Base-by-base conservation (phyloP, 64 coral and sea anemone species). In the Actinia tenebrosa region DNA sequence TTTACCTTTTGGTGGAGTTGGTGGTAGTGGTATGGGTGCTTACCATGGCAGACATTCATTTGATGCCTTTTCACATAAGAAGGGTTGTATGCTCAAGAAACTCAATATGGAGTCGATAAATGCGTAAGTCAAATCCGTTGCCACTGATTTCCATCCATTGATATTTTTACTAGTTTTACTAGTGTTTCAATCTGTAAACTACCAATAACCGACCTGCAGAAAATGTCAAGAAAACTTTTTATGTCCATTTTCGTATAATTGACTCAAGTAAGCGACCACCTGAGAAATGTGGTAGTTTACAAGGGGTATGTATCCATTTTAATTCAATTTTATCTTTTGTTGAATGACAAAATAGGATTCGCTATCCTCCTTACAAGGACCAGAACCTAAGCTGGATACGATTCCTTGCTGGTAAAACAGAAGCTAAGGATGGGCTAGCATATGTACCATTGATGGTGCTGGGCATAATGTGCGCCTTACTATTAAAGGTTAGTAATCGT, bases 31-130 rank as follows among this genome's bases (percentile, higher is more conserved):
- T 44, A 95, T 92, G 86, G 97, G 97, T 5, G 82, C 88, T 1
- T 99, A 99, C 71, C 97, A 99, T 64, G 97, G 97, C 19, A 99
- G 89, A 50, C 60, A 90, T 81, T 92, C 93, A 20, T 99, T 99
- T 27, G 90, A 95, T 62, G 77, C 43, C 5, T 99, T 99, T 79
- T 95, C 97, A 1, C 97, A 99, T 86, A 95, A 99, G 86, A 99
- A 99, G 30, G 87, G 85, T 4, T 92, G 93, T 37, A 25, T 95
- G 13, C 54, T 99, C 16, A 95, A 90, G 69, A 93, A 91, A 46
- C 96, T 90, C 16, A 55, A 27, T 61, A 79, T 98, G 96, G 96
- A 98, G 60, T 86, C 93, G 0, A 8, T 98, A 0, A 98, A 95
- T 75, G 89, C 89, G 96, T 90, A 64, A 90, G 83, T 85, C 14